phyloP scores from a whole-genome alignment of 2,888 invertebrate species.

The Diarsia brunnea region DNA sequence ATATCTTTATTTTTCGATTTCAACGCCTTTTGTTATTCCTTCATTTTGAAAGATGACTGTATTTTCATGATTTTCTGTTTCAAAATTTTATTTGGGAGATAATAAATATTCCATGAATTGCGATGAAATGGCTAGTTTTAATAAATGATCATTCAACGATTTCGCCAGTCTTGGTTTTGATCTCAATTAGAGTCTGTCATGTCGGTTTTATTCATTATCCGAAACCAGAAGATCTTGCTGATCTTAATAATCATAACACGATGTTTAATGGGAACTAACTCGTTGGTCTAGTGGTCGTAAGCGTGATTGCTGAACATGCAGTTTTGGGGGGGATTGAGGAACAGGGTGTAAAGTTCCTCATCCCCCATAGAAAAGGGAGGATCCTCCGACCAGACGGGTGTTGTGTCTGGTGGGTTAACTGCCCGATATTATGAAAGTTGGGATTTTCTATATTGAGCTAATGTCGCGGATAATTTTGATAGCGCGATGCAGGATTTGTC shows the following conservation, averaged over 20 bases:
- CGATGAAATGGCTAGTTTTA: not conserved
- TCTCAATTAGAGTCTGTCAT: not conserved
- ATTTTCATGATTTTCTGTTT: not conserved
- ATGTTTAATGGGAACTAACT: not conserved
- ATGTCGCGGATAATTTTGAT: no score
- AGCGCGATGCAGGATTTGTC: no score
- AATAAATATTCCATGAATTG: not conserved
- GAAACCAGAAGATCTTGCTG: not conserved
- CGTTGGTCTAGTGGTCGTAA: not conserved
- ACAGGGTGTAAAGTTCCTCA: no score
- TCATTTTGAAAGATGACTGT: not conserved
- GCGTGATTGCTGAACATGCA: not conserved
- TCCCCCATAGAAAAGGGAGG: no score
- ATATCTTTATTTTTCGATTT: conserved; percentile 22
- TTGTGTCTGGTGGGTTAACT: no score
- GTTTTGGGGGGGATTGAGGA: no score
- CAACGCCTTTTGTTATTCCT: not conserved
- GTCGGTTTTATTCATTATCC: not conserved
- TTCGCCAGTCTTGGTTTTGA: not conserved
- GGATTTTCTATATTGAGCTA: no score
- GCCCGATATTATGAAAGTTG: no score
- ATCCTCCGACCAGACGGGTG: no score
- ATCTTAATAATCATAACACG: not conserved
- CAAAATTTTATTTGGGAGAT: not conserved
- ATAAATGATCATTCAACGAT: not conserved